A percentile compares a stretch with the other conserved stretches of the same genome.
Conservation (phyloP, 1,140 invertebrate genomes). For the Anastrepha obliqua region DNA sequence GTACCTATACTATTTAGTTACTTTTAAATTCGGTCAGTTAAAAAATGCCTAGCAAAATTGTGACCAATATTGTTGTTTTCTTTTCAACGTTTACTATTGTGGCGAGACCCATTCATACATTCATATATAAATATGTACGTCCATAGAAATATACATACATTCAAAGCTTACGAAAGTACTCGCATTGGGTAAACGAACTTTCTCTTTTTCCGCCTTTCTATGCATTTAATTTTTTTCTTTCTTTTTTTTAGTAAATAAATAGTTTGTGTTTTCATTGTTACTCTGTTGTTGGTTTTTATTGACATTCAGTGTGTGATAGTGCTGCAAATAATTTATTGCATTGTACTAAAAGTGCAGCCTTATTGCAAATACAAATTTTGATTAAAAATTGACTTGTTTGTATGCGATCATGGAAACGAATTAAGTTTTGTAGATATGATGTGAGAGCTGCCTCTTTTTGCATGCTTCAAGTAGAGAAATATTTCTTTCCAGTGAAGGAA, state of each 20-base stretch:
- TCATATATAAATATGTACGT: not conserved
- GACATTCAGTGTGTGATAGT: not conserved
- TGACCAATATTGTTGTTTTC: not conserved
- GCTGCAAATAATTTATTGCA: not conserved
- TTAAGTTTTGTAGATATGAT: too few relatives aligned
- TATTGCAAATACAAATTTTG: too few relatives aligned
- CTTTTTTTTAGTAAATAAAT: not conserved
- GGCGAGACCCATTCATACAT: not conserved
- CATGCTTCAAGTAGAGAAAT: too few relatives aligned
- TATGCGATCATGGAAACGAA: too few relatives aligned
- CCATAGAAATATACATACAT: not conserved
- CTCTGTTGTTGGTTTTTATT: conserved; percentile 1
- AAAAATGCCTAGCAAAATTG: conserved; percentile 30
- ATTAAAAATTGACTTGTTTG: too few relatives aligned
- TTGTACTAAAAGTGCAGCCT: too few relatives aligned
- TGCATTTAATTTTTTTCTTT: not conserved
- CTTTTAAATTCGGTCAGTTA: conserved; percentile 18
- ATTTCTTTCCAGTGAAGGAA: too few relatives aligned
- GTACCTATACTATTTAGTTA: not conserved
- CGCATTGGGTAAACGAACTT: conserved; percentile 43
- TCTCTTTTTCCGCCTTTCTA: conserved; percentile 46
- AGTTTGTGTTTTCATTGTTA: conserved; percentile 15
- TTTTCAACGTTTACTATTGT: not conserved
- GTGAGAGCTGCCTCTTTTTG: too few relatives aligned
- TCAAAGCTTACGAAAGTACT: conserved; percentile 29